Percentiles rank a stretch among this genome's conserved stretches.
Evolutionary conservation across 2,888 invertebrate genomes (phyloP).

Genomic region (Cryptocephalus moraei): DNA sequence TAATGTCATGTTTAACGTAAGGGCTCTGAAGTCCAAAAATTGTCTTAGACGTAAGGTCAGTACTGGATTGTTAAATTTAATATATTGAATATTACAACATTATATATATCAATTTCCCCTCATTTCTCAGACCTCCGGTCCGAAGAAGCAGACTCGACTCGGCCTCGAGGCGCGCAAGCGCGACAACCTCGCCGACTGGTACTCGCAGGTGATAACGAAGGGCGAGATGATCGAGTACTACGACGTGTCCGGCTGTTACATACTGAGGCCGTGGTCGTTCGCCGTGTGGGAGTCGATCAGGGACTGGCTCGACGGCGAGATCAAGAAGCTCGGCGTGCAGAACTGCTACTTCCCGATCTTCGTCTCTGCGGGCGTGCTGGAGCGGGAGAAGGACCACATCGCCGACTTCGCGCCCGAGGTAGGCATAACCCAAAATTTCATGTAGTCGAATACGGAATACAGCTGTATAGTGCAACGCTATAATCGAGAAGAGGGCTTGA

Average conservation of each 20-base stretch:
- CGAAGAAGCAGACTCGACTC: slow-evolving; percentile 85
- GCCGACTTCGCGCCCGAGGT: slow-evolving; percentile 98
- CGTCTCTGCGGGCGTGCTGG: slow-evolving; percentile 80
- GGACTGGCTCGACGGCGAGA: slow-evolving; percentile 74
- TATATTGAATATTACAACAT: neutral
- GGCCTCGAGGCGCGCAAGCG: slow-evolving; percentile 91
- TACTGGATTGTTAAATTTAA: too few species aligned
- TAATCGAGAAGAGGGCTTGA: too few species aligned
- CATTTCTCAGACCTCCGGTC: slow-evolving; percentile 34
- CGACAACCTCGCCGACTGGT: slow-evolving; percentile 94
- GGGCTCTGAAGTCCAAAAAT: too few species aligned
- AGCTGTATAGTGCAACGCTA: too few species aligned
- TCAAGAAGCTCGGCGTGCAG: slow-evolving; percentile 86
- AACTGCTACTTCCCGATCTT: slow-evolving; percentile 99
- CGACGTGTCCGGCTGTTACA: slow-evolving; percentile 98
- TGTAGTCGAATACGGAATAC: too few species aligned
- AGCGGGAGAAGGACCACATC: slow-evolving; percentile 93
- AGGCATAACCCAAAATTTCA: too few species aligned
- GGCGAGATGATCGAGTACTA: slow-evolving; percentile 99
- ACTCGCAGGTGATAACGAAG: slow-evolving; percentile 85
- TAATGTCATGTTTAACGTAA: too few species aligned
- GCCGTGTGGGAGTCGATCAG: slow-evolving; percentile 91
- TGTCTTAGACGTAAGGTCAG: too few species aligned
- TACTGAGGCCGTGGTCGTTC: slow-evolving; percentile 94
- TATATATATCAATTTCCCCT: neutral